These are phyloP conservation scores for Barnardius zonarius DNA, from an alignment of 2,113 vertebrate species.

Conservation along the genomic window DNA sequence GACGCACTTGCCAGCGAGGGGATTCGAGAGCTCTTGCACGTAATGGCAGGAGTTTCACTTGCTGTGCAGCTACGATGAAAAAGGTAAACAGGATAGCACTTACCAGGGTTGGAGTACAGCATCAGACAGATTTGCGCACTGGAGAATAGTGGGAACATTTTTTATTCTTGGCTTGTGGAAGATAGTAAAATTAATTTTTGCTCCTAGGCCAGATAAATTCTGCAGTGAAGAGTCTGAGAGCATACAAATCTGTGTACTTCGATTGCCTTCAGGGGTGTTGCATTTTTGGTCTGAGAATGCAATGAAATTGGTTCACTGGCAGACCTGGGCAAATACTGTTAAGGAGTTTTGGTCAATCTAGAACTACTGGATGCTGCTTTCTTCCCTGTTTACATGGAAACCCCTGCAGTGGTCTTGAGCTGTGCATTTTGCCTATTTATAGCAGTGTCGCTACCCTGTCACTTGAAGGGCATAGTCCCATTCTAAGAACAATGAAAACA, in stretches of 20 bases:
- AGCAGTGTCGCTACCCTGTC: neutral
- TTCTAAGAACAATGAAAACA: accelerated
- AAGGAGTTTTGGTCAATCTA: neutral
- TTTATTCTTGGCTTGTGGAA: neutral
- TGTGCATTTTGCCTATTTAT: neutral
- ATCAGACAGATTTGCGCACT: neutral
- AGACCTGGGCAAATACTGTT: neutral
- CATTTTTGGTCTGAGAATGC: neutral
- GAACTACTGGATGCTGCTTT: neutral
- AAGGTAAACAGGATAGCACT: neutral
- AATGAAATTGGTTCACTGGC: neutral
- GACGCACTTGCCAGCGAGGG: neutral
- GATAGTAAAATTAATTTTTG: neutral
- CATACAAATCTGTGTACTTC: neutral
- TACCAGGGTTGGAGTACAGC: neutral
- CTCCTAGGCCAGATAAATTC: neutral
- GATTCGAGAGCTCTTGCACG: neutral
- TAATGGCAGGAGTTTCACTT: neutral
- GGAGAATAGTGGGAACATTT: neutral
- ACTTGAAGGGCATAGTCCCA: neutral
- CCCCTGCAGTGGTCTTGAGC: neutral
- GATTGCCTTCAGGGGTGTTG: neutral
- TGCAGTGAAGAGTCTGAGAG: neutral
- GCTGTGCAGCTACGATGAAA: neutral
- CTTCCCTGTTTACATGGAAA: neutral